Conservation (phyloP, 2,888 invertebrate genomes). For the Noctua fimbriata region DNA sequence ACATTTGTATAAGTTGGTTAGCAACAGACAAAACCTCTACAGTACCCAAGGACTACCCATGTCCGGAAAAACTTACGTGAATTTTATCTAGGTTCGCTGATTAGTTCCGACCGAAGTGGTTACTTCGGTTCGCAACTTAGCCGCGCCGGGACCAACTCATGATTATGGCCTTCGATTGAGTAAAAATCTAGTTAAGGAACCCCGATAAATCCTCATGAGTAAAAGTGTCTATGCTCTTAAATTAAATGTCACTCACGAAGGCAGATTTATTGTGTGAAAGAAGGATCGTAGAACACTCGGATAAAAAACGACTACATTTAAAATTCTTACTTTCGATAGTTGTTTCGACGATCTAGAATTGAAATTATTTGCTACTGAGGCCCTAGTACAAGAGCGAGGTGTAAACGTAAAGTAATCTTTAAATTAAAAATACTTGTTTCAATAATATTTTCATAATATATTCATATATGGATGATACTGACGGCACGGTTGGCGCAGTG, state of each 20-base stretch:
- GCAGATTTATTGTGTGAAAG: conserved; percentile 42
- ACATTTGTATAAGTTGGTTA: not conserved
- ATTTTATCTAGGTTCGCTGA: conserved; percentile 42
- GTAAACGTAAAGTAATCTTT: not conserved
- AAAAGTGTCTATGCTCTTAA: conserved; percentile 39
- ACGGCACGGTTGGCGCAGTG: no score
- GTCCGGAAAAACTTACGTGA: conserved; percentile 32
- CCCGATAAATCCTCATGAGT: conserved; percentile 51
- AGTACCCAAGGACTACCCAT: conserved; percentile 9
- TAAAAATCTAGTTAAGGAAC: conserved; percentile 51
- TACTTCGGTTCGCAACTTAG: conserved; percentile 34
- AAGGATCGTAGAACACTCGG: conserved; percentile 15
- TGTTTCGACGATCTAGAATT: not conserved
- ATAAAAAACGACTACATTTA: conserved; percentile 13
- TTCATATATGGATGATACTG: no score
- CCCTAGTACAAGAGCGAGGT: not conserved
- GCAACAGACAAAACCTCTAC: not conserved
- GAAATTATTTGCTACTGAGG: not conserved
- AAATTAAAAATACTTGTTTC: no score
- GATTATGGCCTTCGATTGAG: conserved; percentile 42
- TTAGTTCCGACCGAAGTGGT: conserved; percentile 46
- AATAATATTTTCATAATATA: no score
- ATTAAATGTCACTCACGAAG: conserved; percentile 54
- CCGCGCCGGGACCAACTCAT: conserved; percentile 47
- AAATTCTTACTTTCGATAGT: not conserved